Percentiles rank a stretch among this genome's conserved stretches.
phyloP scores from a whole-genome alignment of 2,888 invertebrate genomes.

The Troides helena region DNA sequence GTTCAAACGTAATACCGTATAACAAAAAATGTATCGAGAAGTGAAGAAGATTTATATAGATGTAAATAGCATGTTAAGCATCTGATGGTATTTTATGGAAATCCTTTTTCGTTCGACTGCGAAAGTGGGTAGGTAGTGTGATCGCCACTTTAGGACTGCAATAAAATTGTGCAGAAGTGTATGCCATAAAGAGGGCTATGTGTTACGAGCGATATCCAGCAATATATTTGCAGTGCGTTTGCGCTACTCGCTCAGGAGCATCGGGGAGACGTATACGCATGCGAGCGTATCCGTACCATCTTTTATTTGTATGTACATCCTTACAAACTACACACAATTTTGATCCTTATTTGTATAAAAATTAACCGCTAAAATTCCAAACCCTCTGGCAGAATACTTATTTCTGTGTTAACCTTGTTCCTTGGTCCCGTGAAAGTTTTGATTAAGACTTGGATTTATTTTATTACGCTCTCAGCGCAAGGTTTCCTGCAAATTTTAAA shows the following conservation, averaged over 20 bases:
- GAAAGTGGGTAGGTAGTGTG: conserved; percentile 29
- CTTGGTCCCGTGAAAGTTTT: conserved; percentile 20
- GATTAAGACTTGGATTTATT: conserved; percentile 11
- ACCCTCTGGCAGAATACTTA: background rate
- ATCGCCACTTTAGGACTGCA: conserved; percentile 38
- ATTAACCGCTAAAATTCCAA: background rate
- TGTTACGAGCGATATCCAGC: conserved; percentile 48
- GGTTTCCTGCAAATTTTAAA: background rate
- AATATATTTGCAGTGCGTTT: conserved; percentile 41
- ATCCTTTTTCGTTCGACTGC: background rate
- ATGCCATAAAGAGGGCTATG: conserved; percentile 48
- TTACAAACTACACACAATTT: background rate
- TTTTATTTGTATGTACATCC: conserved; percentile 20
- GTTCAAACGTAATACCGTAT: too few relatives aligned
- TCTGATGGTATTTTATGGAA: background rate
- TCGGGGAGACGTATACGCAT: conserved; percentile 9
- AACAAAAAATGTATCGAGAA: too few relatives aligned
- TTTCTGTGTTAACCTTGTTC: conserved; percentile 3
- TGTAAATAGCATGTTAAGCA: background rate
- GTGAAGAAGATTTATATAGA: too few relatives aligned
- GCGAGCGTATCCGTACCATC: conserved; percentile 8
- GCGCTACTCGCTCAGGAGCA: conserved; percentile 32
- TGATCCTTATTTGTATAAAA: background rate
- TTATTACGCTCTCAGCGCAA: conserved; percentile 10
- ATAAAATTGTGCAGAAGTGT: conserved; percentile 48